Evolutionary conservation across 2,888 invertebrate species (phyloP).

Genomic region (Chrysolina haemoptera): DNA sequence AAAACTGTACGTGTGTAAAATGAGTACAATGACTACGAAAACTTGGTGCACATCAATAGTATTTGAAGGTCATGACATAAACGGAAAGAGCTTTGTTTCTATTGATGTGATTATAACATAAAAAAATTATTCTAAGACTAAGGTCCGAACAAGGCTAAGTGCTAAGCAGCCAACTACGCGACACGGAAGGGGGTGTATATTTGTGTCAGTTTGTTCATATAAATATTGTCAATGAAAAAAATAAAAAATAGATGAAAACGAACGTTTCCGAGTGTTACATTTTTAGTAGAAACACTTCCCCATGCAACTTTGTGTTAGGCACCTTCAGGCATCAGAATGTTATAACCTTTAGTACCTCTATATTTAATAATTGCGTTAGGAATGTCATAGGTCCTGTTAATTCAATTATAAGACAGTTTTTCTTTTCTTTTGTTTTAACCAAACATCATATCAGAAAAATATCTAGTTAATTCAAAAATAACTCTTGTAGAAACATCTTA

Average conservation of each 20-base stretch:
- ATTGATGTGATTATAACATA: conserved; percentile 23
- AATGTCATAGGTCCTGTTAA: conserved; percentile 3
- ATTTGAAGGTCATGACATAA: neutral
- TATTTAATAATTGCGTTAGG: neutral
- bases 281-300: neutral
- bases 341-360: conserved; percentile 24
- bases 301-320: conserved; percentile 5
- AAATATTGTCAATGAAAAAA: conserved; percentile 40
- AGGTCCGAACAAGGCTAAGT: conserved; percentile 63
- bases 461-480: neutral
- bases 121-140: conserved; percentile 50
- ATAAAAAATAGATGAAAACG: conserved; percentile 37
- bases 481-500: too few species aligned
- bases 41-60: conserved; percentile 9
- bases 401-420: conserved; percentile 2
- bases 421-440: neutral
- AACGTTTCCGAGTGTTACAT: conserved; percentile 31
- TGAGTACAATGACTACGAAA: conserved; percentile 15
- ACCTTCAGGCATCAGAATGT: conserved; percentile 27
- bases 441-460: neutral
- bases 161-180: conserved; percentile 65
- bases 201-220: conserved; percentile 62
- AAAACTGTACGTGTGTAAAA: conserved; percentile 10
- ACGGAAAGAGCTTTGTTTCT: neutral
- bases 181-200: conserved; percentile 60